Evolutionary conservation across 2,797 vertebrate species (phyloP).

Genomic region (Melanotaenia boesemani): DNA sequence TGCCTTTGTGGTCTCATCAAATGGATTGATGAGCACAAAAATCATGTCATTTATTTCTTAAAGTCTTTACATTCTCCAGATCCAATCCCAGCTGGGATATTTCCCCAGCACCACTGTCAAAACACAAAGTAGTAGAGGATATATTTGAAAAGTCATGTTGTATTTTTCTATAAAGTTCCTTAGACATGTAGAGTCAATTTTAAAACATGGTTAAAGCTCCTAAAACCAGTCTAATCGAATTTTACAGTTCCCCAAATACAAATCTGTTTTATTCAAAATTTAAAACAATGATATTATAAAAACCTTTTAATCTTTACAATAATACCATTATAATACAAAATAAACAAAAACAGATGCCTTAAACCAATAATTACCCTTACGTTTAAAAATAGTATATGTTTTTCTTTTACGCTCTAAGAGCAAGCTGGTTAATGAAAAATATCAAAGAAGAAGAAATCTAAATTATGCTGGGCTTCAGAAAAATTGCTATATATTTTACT

Average conservation of each 20-base stretch:
- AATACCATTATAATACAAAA: too few relatives aligned
- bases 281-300: background rate
- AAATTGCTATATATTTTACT: slow-evolving; percentile 1
- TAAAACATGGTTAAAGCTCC: background rate
- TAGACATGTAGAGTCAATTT: background rate
- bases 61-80: background rate
- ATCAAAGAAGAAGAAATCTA: background rate
- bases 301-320: background rate
- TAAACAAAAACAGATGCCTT: too few relatives aligned
- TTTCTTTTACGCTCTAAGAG: background rate
- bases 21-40: background rate
- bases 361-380: too few relatives aligned
- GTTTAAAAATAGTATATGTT: too few relatives aligned
- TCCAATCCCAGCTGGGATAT: background rate
- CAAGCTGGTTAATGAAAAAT: background rate
- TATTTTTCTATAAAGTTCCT: background rate
- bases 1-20: background rate
- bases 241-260: background rate
- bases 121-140: too few relatives aligned
- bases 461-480: background rate
- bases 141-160: too few relatives aligned
- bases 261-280: background rate
- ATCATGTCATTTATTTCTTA: background rate
- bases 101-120: too few relatives aligned
- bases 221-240: background rate